phyloP scores from a whole-genome alignment of 2,888 invertebrate genomes.

The Orchestes rusci region DNA sequence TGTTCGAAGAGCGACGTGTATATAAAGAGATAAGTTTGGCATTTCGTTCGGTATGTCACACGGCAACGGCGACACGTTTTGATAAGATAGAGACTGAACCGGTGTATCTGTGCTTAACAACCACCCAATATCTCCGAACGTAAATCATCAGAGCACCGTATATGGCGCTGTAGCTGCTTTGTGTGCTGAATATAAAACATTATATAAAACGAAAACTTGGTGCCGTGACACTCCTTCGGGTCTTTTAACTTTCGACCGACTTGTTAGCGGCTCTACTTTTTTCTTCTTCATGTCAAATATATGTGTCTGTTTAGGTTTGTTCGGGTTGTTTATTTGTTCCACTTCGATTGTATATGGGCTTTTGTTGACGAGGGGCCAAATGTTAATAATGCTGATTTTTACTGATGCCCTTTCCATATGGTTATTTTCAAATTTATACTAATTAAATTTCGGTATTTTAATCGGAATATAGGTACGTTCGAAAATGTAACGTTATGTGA shows the following conservation, averaged over 20 bases:
- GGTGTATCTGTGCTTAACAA: slow-evolving; percentile 41
- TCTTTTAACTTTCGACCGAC: slow-evolving; percentile 20
- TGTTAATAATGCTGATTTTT: no score
- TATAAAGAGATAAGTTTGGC: slow-evolving; percentile 19
- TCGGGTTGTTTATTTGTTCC: slow-evolving; percentile 14
- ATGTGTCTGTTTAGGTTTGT: slow-evolving; percentile 20
- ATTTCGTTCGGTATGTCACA: slow-evolving; percentile 16
- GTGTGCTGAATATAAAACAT: slow-evolving; percentile 25
- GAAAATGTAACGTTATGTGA: no score
- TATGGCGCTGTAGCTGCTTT: slow-evolving; percentile 32
- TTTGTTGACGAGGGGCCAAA: no score
- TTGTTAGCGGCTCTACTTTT: slow-evolving; percentile 18
- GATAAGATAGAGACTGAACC: slow-evolving; percentile 42
- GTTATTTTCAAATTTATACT: no score
- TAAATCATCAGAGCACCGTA: slow-evolving; percentile 43
- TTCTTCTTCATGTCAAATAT: slow-evolving; percentile 19
- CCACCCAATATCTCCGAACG: slow-evolving; percentile 41
- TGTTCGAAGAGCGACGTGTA: not conserved
- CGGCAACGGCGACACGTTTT: slow-evolving; percentile 22
- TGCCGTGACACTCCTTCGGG: slow-evolving; percentile 21
- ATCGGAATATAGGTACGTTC: no score
- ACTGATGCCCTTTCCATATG: no score
- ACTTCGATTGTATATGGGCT: no score
- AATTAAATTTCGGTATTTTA: no score
- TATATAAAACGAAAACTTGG: slow-evolving; percentile 23